A percentile compares a stretch with the other conserved stretches of the same genome.
phyloP scores from a whole-genome alignment of 2,888 invertebrate genomes.

The Ptychoptera albimana region DNA sequence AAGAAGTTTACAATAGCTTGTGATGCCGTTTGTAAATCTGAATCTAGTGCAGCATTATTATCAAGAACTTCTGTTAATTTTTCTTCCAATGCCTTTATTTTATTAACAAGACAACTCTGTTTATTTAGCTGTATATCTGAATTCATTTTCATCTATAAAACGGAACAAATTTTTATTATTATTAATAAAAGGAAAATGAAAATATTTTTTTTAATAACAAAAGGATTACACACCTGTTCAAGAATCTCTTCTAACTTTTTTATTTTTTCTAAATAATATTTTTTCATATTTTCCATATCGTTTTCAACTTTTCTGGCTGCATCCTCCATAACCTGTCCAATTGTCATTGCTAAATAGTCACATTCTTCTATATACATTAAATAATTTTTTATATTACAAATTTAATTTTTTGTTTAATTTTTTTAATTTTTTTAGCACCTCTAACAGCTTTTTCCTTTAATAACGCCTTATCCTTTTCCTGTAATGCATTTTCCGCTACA shows the following conservation, averaged over 20 bases:
- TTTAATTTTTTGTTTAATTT: no score
- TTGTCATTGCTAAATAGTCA: constrained; percentile 32
- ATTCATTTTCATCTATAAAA: background rate
- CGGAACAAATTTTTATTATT: no score
- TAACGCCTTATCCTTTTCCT: constrained; percentile 39
- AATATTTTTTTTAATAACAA: no score
- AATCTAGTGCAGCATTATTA: constrained; percentile 20
- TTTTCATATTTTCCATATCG: constrained; percentile 40
- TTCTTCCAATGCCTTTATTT: constrained; percentile 16
- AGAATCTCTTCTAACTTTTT: constrained; percentile 32
- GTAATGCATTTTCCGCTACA: constrained; percentile 36
- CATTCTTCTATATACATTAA: no score
- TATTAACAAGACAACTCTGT: constrained; percentile 22
- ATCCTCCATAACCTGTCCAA: constrained; percentile 37
- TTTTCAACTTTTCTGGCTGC: constrained; percentile 37
- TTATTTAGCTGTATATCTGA: background rate
- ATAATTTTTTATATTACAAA: constrained; percentile 10
- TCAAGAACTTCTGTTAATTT: constrained; percentile 17
- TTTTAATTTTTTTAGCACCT: constrained; percentile 14
- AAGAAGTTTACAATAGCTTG: constrained; percentile 32
- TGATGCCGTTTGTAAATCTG: constrained; percentile 27
- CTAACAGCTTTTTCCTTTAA: constrained; percentile 31
- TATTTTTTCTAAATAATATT: constrained; percentile 41
- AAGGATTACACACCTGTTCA: constrained; percentile 22
- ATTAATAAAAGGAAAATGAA: no score